phyloP scores from a whole-genome alignment of 2,888 invertebrate genomes.

The Metalampra italica region DNA sequence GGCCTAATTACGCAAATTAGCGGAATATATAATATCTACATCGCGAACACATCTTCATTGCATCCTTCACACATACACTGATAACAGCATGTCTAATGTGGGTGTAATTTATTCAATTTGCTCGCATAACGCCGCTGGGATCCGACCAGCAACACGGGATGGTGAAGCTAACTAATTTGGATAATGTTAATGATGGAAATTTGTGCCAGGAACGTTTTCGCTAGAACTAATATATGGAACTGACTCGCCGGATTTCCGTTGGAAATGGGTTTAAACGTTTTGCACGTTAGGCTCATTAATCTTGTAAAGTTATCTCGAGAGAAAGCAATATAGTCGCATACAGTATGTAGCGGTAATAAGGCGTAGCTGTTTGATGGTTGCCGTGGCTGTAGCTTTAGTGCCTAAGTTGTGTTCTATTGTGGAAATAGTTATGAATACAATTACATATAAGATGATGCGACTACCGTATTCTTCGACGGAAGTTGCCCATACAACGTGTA shows the following conservation, averaged over 20 bases:
- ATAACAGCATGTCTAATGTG: conserved; percentile 25
- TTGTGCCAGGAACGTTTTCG: conserved; percentile 69
- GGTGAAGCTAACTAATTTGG: conserved; percentile 74
- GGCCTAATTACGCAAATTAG: conserved; percentile 1
- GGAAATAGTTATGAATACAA: no score
- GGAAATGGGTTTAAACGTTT: conserved; percentile 77
- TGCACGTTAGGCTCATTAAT: conserved; percentile 77
- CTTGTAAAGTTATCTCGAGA: conserved; percentile 73
- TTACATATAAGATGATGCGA: no score
- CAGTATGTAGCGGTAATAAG: neutral
- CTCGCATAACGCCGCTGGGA: conserved; percentile 50
- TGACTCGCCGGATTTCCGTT: conserved; percentile 76
- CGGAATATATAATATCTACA: neutral
- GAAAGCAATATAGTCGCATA: conserved; percentile 36
- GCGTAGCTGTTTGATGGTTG: neutral
- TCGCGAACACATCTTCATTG: neutral
- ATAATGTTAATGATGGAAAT: conserved; percentile 75
- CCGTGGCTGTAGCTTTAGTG: no score
- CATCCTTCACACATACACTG: conserved; percentile 21
- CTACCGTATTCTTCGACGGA: no score
- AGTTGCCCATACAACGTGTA: neutral
- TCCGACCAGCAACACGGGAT: conserved; percentile 34
- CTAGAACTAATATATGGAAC: conserved; percentile 75
- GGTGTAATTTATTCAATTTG: conserved; percentile 56
- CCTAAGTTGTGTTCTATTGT: no score